Percentiles rank a stretch among this genome's conserved stretches.
phyloP scores from a whole-genome alignment of 2,797 vertebrate species.

The Linurgus olivaceus region DNA sequence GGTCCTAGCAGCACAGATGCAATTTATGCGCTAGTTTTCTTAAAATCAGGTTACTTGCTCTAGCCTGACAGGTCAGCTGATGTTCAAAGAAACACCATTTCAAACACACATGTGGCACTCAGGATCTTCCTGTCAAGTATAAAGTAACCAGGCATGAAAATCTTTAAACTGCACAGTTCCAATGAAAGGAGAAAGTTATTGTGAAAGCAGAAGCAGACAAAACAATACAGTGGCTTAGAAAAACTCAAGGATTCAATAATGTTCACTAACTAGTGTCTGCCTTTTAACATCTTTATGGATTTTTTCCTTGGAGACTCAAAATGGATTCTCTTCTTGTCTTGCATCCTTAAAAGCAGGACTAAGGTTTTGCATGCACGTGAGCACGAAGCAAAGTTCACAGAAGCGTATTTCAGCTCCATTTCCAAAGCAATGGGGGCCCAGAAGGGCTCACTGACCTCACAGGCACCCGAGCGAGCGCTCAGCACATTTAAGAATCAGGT shows the following conservation, averaged over 20 bases:
- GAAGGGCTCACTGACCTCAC: neutral
- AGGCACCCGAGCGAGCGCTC: neutral
- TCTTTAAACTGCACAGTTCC: neutral
- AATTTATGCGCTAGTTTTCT: slow-evolving; percentile 38
- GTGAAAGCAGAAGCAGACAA: slow-evolving; percentile 11
- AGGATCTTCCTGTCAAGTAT: neutral
- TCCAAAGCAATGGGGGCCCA: neutral
- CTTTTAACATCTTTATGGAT: neutral
- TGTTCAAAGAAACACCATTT: slow-evolving; percentile 17
- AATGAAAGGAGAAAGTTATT: neutral
- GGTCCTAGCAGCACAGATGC: neutral
- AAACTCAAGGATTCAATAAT: neutral
- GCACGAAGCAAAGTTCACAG: neutral
- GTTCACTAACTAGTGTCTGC: neutral
- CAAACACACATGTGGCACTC: neutral
- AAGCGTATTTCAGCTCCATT: neutral
- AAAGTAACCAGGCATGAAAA: slow-evolving; percentile 12
- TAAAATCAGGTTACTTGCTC: slow-evolving; percentile 36
- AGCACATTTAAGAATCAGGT: neutral
- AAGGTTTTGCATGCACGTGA: neutral
- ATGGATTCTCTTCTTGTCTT: neutral
- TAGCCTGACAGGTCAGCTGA: slow-evolving; percentile 31
- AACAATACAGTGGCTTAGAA: neutral
- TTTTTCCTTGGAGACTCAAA: slow-evolving; percentile 1
- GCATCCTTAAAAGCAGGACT: neutral